A percentile compares a stretch with the other conserved stretches of the same genome.
Conservation (phyloP, 2,888 invertebrate genomes). For the Iphiclides podalirius region DNA sequence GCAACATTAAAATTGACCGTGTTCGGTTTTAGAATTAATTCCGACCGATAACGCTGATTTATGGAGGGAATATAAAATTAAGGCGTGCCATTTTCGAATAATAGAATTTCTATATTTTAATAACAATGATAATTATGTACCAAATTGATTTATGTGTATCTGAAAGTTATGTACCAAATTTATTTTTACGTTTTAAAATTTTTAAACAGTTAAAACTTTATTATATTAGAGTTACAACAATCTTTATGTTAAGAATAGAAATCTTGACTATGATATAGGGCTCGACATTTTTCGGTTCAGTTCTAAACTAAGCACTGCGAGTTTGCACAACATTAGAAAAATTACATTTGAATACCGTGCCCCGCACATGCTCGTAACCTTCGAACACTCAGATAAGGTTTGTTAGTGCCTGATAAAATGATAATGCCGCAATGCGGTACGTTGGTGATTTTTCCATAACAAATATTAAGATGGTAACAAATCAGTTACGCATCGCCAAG, state of each 20-base stretch:
- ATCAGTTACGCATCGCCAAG: conserved; percentile 5
- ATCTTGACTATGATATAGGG: too few relatives aligned
- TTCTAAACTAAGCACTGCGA: too few relatives aligned
- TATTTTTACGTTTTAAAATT: too few relatives aligned
- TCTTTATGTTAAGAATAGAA: too few relatives aligned
- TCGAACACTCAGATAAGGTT: conserved; percentile 48
- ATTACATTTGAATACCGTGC: conserved; percentile 37
- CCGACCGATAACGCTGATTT: conserved; percentile 3
- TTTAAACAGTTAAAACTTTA: too few relatives aligned
- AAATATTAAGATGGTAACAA: neutral
- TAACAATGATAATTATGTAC: too few relatives aligned
- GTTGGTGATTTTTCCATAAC: conserved; percentile 30
- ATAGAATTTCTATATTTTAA: too few relatives aligned
- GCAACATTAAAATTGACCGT: conserved; percentile 10
- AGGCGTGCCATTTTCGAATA: too few relatives aligned
- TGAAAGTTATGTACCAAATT: too few relatives aligned
- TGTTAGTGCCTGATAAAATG: conserved; percentile 52
- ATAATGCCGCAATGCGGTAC: conserved; percentile 49
- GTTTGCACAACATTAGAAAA: conserved; percentile 28
- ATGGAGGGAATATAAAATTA: conserved; percentile 14
- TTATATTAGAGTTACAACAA: too few relatives aligned
- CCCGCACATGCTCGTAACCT: conserved; percentile 43
- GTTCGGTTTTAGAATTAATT: conserved; percentile 10
- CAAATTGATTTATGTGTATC: too few relatives aligned
- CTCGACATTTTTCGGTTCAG: too few relatives aligned